Evolutionary conservation across 2,888 invertebrate genomes (phyloP).

Genomic region (Leptinotarsa rubiginosa): DNA sequence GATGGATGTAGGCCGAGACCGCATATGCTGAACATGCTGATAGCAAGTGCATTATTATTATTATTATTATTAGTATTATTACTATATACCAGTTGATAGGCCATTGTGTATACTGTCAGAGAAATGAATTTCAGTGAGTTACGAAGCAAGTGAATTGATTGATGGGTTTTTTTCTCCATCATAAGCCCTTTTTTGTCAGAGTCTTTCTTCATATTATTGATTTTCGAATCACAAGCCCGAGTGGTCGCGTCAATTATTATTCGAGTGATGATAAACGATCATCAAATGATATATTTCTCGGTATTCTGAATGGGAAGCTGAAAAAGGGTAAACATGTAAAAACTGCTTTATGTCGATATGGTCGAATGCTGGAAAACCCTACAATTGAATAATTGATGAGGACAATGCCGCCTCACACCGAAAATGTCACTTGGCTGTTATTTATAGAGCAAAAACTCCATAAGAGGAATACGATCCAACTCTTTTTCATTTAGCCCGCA

Average conservation of each 20-base stretch:
- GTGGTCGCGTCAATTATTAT: background rate
- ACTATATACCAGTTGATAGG: too few species aligned
- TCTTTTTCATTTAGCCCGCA: background rate
- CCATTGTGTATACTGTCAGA: too few species aligned
- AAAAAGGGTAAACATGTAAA: slow-evolving; percentile 13
- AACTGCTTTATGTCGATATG: slow-evolving; percentile 1
- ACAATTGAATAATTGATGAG: slow-evolving; percentile 14
- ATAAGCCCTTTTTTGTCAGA: background rate
- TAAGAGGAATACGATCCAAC: background rate
- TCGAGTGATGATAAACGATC: slow-evolving; percentile 2
- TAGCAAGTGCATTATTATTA: too few species aligned
- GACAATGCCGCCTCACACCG: slow-evolving; percentile 5
- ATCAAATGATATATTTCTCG: background rate
- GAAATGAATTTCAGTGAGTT: background rate
- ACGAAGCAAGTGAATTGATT: background rate
- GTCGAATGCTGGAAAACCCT: background rate
- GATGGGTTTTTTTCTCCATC: background rate
- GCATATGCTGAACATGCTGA: too few species aligned
- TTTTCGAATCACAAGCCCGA: background rate
- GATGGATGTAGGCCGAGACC: too few species aligned
- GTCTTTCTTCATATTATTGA: background rate
- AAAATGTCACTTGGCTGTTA: slow-evolving; percentile 7
- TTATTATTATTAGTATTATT: too few species aligned
- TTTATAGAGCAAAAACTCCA: background rate
- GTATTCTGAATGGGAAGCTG: background rate